Evolutionary conservation across 92 coral and sea anemone genomes (phyloP), one percentile per base, ranked within the genome.

Genomic region (Umimayanthus chanpuru): DNA sequence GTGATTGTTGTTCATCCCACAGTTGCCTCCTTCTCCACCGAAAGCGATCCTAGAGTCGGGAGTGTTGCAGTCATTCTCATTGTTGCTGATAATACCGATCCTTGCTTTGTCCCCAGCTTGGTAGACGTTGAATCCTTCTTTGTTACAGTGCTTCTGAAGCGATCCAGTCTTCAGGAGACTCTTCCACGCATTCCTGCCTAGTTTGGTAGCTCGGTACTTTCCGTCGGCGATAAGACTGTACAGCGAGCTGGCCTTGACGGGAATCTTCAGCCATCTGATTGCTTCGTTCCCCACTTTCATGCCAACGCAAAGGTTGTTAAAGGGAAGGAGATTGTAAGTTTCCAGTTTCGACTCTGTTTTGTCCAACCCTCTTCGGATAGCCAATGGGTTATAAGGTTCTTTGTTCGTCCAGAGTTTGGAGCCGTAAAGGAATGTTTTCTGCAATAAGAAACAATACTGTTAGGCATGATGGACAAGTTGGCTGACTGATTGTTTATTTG

Each of bases 1-100:
- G 82, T 81, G 73, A 20, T 82, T 73, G 41, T 56, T 44, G 76
- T 89, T 82, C 40, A 81, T 88, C 5, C 86, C 79, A 32, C 91
- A 89, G 43, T 23, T 20, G 44, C 53, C 39, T 29, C 91, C 91
- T 10, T 47, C 88, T n/a, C 87, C 83, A 6, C 91, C 91, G 81
- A 89, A 81, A 28, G 87, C 91, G 76, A 89, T 32, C 44, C 91
- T 80, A 14, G 91, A 89, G 61, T 89, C 91, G 21, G 91, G 91
- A 11, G 77, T 49, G 23, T 29, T 26, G 43, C 91, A 89, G 65
- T 89, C 28, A 64, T 70, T 82, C 65, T 81, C 91, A 44, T 89
- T 88, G 82, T 83, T 89, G 41, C 86, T 66, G 76, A 89, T 76
- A 26, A 89, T 89, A 23, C 91, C 91, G 21, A 89, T 89, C 18